Percentiles rank a stretch among this genome's conserved stretches.
phyloP scores from a whole-genome alignment of 2,888 invertebrate species.

The Caenorhabditis doughertyi region DNA sequence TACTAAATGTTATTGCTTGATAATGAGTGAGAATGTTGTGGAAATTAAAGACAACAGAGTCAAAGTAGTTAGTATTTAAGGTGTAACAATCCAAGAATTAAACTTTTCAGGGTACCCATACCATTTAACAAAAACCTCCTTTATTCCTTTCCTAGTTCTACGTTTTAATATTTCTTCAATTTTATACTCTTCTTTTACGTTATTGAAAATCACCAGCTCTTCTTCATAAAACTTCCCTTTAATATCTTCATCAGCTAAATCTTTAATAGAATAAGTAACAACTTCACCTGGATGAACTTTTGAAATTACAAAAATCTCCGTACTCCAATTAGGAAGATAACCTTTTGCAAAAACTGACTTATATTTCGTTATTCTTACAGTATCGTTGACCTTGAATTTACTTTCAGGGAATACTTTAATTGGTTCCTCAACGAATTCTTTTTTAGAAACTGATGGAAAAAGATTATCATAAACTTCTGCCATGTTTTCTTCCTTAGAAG shows the following conservation, averaged over 20 bases:
- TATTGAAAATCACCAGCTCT: slow-evolving; percentile 62
- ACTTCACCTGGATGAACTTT: slow-evolving; percentile 34
- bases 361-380: slow-evolving; percentile 62
- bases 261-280: slow-evolving; percentile 27
- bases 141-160: slow-evolving; percentile 21
- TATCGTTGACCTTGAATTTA: slow-evolving; percentile 51
- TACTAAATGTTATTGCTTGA: slow-evolving; percentile 66
- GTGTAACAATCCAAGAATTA: slow-evolving; percentile 56
- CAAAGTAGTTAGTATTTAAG: slow-evolving; percentile 60
- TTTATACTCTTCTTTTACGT: slow-evolving; percentile 59
- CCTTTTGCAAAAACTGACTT: slow-evolving; percentile 66
- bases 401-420: neutral
- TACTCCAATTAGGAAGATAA: slow-evolving; percentile 67
- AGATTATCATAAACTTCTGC: slow-evolving; percentile 37
- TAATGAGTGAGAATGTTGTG: slow-evolving; percentile 49
- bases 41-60: slow-evolving; percentile 57
- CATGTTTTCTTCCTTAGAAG: slow-evolving; percentile 55
- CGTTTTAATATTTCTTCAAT: slow-evolving; percentile 54
- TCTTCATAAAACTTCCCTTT: slow-evolving; percentile 70
- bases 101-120: slow-evolving; percentile 69
- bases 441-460: neutral
- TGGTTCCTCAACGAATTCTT: too few species aligned
- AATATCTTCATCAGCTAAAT: slow-evolving; percentile 38
- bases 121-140: slow-evolving; percentile 57
- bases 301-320: slow-evolving; percentile 51